These are phyloP conservation scores for Hippocampus abdominalis DNA, from an alignment of 2,113 vertebrate species.

Conservation along the genomic window DNA sequence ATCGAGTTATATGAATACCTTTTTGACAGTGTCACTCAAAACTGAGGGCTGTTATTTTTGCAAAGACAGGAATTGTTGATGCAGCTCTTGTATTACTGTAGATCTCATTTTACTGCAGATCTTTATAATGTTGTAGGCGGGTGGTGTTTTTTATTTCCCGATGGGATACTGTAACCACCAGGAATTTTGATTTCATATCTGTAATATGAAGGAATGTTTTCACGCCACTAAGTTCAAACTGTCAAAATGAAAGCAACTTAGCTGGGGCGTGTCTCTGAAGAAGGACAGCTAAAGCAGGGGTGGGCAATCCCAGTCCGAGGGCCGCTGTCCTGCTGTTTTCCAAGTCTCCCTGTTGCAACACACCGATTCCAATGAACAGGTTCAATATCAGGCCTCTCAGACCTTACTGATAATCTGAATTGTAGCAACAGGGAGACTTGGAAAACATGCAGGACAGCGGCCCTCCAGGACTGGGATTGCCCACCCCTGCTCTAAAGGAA, in stretches of 20 bases:
- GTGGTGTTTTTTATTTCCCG: not conserved
- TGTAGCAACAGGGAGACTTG: too few species aligned
- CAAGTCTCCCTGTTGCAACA: too few species aligned
- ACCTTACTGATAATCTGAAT: too few species aligned
- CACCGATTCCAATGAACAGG: too few species aligned
- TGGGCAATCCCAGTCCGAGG: too few species aligned
- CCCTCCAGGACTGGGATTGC: too few species aligned
- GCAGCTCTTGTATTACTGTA: not conserved
- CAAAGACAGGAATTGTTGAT: not conserved
- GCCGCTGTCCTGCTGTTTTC: too few species aligned
- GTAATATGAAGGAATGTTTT: conserved; percentile 22
- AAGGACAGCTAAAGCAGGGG: too few species aligned
- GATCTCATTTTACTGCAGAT: not conserved
- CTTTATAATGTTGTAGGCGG: not conserved
- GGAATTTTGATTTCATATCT: not conserved
- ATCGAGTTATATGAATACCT: not conserved
- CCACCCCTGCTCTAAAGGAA: too few species aligned
- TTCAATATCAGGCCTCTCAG: too few species aligned
- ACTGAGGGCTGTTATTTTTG: not conserved
- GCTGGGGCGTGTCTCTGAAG: conserved; percentile 12
- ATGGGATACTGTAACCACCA: not conserved
- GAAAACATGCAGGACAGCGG: too few species aligned
- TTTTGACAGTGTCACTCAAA: not conserved
- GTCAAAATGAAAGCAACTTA: conserved; percentile 11
- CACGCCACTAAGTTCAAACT: conserved; percentile 13